Percentiles rank a stretch among this genome's conserved stretches.
These are phyloP conservation scores for Heliocidaris tuberculata DNA, from an alignment of 35 echinoderm and acorn worm species.

Conservation along the genomic window DNA sequence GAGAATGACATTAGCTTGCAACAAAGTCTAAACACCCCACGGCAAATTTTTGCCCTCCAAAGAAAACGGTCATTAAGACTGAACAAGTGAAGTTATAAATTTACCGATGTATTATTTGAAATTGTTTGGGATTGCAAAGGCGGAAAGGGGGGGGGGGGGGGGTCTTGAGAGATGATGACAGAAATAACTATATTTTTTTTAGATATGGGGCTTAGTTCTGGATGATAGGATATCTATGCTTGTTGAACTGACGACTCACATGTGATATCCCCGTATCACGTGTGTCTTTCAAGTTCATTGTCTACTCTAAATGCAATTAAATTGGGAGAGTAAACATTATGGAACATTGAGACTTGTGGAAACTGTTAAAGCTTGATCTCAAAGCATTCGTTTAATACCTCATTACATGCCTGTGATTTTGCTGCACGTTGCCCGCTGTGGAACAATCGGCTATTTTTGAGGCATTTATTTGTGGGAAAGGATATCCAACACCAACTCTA, in stretches of 20 bases:
- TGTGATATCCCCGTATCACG: neutral
- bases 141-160: neutral
- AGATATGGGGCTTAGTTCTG: neutral
- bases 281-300: neutral
- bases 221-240: neutral
- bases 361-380: neutral
- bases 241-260: neutral
- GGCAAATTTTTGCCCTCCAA: neutral
- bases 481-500: neutral
- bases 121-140: neutral
- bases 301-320: neutral
- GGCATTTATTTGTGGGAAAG: neutral
- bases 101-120: neutral
- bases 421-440: neutral
- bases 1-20: neutral
- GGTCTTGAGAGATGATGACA: neutral
- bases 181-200: neutral
- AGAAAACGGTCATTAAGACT: neutral
- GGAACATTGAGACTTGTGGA: neutral
- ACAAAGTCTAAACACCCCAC: neutral
- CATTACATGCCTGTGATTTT: neutral
- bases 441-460: neutral
- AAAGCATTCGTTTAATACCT: neutral
- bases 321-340: neutral
- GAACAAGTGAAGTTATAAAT: neutral